Base-by-base conservation (phyloP, 2,113 vertebrate species). In the Merops nubicus region DNA sequence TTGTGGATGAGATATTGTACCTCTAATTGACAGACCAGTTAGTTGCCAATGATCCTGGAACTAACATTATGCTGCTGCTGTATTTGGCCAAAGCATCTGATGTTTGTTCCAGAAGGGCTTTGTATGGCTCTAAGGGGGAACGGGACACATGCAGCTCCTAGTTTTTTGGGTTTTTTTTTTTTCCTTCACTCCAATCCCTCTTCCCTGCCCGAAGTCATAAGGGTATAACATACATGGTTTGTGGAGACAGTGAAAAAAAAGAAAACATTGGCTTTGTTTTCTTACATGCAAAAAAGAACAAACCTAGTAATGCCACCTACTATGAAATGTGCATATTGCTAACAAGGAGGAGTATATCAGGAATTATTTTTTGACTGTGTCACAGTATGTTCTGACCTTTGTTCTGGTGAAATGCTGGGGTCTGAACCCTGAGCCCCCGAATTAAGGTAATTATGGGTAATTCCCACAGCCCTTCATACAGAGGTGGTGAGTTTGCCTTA, bases 11-110 rank as follows among this genome's bases (percentile, higher is more conserved):
- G 69, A 83, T 95, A 83, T 57, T 91, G 12, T 17, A n/a, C 43
- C 34, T 88, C 53, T 78, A 78, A 91, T 59, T 0, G 2, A 74
- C 77, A 74, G 65, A 62, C 25, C n/a, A 15, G 16, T 50, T 90
- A 82, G 69, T 36, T 93, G 83, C n/a, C 82, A 85, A 25, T n/a
- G 43, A 57, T 89, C 31, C 69, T 92, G 84, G 77, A 91, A 76
- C 23, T 79, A 85, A 89, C 59, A 31, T 51, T 75, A 65, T 40
- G 33, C 72, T 87, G 38, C 45, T 85, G 51, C 45, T 88, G 48
- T 19, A 29, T 72, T 85, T 93, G 89, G 54, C 54, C 48, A 85
- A 38, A 70, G 29, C 92, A 53, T 7, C 8, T 28, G 31, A 18
- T 82, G 6, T 47, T 78, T 83, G 19, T 89, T 81, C 60, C 76